phyloP scores from a whole-genome alignment of 2,797 vertebrate species.

The Neomorphus geoffroyi region DNA sequence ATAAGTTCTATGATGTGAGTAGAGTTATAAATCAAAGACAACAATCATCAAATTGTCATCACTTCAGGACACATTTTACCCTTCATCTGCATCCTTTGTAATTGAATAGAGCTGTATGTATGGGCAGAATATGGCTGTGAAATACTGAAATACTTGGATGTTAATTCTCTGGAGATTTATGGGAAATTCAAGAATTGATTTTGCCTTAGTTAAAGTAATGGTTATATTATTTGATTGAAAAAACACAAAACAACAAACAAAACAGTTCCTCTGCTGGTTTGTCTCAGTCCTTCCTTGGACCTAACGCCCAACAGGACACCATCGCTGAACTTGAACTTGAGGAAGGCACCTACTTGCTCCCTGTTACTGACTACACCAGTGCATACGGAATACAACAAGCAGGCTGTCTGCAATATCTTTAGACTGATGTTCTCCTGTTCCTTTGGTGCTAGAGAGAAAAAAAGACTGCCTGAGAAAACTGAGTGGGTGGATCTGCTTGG shows the following conservation, averaged over 20 bases:
- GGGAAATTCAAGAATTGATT: not conserved
- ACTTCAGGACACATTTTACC: conserved; percentile 23
- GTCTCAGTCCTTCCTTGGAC: not conserved
- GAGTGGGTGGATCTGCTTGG: not conserved
- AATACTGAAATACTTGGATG: not conserved
- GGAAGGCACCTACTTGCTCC: not conserved
- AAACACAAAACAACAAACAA: not conserved
- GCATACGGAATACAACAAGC: not conserved
- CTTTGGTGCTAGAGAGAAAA: not conserved
- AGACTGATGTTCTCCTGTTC: not conserved
- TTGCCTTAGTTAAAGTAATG: not conserved
- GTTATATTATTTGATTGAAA: not conserved
- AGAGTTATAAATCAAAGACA: conserved; percentile 45
- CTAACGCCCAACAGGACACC: not conserved
- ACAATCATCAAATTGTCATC: conserved; percentile 54
- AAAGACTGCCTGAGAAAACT: not conserved
- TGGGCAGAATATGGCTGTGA: conserved; percentile 9
- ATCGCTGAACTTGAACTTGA: not conserved
- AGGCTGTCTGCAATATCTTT: not conserved
- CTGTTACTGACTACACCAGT: not conserved
- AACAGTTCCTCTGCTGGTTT: not conserved
- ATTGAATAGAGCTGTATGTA: conserved; percentile 22
- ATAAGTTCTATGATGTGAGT: not conserved
- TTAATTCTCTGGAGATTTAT: not conserved
- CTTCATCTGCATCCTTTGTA: conserved; percentile 23